These are phyloP conservation scores for Morinoia aosen DNA, from an alignment of 2,888 invertebrate genomes.

Conservation along the genomic window DNA sequence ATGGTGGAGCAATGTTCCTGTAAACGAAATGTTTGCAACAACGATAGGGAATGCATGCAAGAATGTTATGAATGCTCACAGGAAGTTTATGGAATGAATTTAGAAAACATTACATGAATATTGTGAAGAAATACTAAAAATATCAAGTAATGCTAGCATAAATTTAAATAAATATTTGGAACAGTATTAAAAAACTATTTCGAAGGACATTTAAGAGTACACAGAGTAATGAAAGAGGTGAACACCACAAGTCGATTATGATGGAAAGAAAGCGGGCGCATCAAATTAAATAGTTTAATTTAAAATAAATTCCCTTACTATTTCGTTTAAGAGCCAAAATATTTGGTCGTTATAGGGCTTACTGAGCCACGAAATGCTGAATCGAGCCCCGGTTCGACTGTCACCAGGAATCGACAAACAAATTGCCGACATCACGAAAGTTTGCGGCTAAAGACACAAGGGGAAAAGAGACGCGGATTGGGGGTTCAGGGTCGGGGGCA, in stretches of 20 bases:
- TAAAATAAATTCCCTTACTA: too few relatives aligned
- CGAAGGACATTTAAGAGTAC: too few relatives aligned
- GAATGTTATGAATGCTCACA: too few relatives aligned
- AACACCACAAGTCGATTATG: too few relatives aligned
- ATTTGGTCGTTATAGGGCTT: too few relatives aligned
- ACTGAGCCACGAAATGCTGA: not conserved
- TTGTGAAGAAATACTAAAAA: not conserved
- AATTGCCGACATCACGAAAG: not conserved
- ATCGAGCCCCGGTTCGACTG: not conserved
- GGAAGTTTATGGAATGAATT: too few relatives aligned
- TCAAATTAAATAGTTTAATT: too few relatives aligned
- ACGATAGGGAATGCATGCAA: too few relatives aligned
- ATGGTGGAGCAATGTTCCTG: not conserved
- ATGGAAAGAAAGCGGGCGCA: too few relatives aligned
- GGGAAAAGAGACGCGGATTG: not conserved
- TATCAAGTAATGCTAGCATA: not conserved
- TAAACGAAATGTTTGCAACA: not conserved
- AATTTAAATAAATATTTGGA: not conserved
- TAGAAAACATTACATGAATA: not conserved
- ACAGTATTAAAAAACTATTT: too few relatives aligned
- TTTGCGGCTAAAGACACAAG: not conserved
- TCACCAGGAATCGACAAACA: not conserved
- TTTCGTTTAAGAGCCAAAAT: too few relatives aligned
- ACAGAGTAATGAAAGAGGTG: too few relatives aligned
- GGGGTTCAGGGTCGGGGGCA: not conserved